Base-by-base conservation (phyloP, 92 coral and sea anemone genomes). In the Heteractis magnifica region DNA sequence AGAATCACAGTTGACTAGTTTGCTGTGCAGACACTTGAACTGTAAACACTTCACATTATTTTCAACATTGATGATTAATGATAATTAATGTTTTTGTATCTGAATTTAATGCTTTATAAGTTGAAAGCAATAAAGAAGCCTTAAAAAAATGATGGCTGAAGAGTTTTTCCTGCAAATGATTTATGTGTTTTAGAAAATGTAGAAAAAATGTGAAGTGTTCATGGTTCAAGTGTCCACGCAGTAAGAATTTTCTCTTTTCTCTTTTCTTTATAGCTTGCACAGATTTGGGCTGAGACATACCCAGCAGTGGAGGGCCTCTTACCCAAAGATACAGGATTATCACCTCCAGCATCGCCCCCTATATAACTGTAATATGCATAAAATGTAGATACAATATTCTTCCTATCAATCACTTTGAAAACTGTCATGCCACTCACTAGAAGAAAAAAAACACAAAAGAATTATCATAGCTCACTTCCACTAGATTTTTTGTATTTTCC, bases 281-380 rank as follows among this genome's bases (percentile, higher is more conserved):
- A 91, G 62, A 87, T 94, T 11, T 94, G 98, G 98, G 82, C 78
- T 20, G 95, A 94, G 26, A 83, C 92, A 6, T 90, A 91, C 56
- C 92, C 98, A 44, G 85, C 83, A 64, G 92, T 91, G 64, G 95
- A 89, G 44, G 64, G 71, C 81, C 83, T 94, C 50, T 76, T 94
- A 64, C 98, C 95, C 8, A 84, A 75, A 72, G 88, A 86, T 14
- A 77, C 77, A 51, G 85, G 52, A 26, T 89, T 93, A 51, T 92
- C 95, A 1, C 98, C 98, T 4, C 95, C 92, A 75, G 95, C 88
- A 18, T 94, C 98, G 10, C 98, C 98, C 15, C 88, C 90, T 18
- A 68, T 68, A 65, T 81, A 70, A 80, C 19, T 10, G 12, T 26
- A 4, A 49, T 56, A 51, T 64, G 34, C 62, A 59, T 48, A 2